Percentiles rank a stretch among this genome's conserved stretches.
These are phyloP conservation scores for Dendropsophus ebraccatus DNA, from an alignment of 2,113 vertebrate species.

Conservation along the genomic window DNA sequence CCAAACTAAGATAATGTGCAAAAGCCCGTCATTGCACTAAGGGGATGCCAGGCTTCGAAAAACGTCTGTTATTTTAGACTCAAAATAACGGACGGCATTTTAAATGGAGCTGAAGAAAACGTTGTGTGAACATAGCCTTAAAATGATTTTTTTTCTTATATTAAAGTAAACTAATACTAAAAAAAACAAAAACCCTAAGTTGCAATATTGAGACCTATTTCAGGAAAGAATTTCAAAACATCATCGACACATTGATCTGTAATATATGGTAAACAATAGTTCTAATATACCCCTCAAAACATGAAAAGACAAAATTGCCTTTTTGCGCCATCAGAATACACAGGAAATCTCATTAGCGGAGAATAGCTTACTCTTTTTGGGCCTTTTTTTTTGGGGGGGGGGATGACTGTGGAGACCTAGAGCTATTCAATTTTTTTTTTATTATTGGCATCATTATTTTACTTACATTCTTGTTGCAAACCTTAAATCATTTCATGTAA, in stretches of 20 bases:
- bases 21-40: too few relatives aligned
- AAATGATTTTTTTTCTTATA: too few relatives aligned
- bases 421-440: slow-evolving; percentile 40
- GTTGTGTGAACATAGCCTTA: too few relatives aligned
- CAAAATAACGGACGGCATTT: too few relatives aligned
- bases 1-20: too few relatives aligned
- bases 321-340: slow-evolving; percentile 31
- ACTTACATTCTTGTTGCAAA: slow-evolving; percentile 51
- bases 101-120: too few relatives aligned
- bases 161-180: too few relatives aligned
- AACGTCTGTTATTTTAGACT: too few relatives aligned
- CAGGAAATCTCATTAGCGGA: slow-evolving; percentile 49
- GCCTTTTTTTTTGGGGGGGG: slow-evolving; percentile 40
- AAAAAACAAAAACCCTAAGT: too few relatives aligned
- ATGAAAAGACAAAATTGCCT: slow-evolving; percentile 37
- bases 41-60: too few relatives aligned
- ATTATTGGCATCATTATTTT: slow-evolving; percentile 56
- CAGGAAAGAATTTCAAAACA: slow-evolving; percentile 6
- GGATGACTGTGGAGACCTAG: slow-evolving; percentile 50
- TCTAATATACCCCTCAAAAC: slow-evolving; percentile 29
- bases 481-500: slow-evolving; percentile 54
- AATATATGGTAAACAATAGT: slow-evolving; percentile 12
- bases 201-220: neutral
- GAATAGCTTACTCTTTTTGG: slow-evolving; percentile 36
- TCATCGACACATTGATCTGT: slow-evolving; percentile 24